Base-by-base conservation (phyloP, 2,888 invertebrate genomes). In the Spatulosminthurus flaviceps region DNA sequence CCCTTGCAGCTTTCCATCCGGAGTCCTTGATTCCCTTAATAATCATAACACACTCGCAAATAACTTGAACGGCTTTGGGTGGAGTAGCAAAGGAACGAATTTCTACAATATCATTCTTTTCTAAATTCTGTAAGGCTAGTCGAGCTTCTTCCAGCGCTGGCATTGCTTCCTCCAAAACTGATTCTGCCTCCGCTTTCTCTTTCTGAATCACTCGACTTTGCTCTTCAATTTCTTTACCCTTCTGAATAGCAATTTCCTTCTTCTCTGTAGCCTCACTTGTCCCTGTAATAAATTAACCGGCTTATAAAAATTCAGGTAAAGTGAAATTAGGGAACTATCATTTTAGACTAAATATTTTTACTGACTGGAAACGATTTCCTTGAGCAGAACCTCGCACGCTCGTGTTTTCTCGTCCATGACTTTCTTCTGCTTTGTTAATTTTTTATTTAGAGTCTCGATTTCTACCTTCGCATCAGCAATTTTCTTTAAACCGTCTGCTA, bases 31-130 rank as follows among this genome's bases (percentile, higher is more conserved):
- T 90, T 0, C 94, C 94, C 82, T 93, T 91, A 79, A 97, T 90
- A 75, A 96, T 95, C 0, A 93, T 94, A 24, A 97, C 93, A 87
- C 95, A 95, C 87, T 97, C 96, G 87, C 95, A 95, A 0, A 97
- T 94, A 0, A 93, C 87, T 89, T 96, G 95, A 29, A 96, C 96
- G 19, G 95, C 92, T 85, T 95, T 94, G 0, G 96, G 96, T 0
- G 96, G 96, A 0, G 95, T 95, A 11, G 95, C 94, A 86, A 96
- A 96, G 0, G 95, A 95, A 85, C 96, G 80, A 42, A 84, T 83
- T 81, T 84, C 84, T 26, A 95, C 95, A 84, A 97, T 96, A 86
- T 96, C 96, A 0, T 92, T 91, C 88, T 96, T 96, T 74, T 96
- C 95, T 67, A 97, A 89, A 83, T 95, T 94, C 0, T 92, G 90